Percentiles rank a stretch among this genome's conserved stretches.
These are phyloP conservation scores for Diaperis boleti DNA, from an alignment of 2,888 invertebrate genomes.

Conservation along the genomic window DNA sequence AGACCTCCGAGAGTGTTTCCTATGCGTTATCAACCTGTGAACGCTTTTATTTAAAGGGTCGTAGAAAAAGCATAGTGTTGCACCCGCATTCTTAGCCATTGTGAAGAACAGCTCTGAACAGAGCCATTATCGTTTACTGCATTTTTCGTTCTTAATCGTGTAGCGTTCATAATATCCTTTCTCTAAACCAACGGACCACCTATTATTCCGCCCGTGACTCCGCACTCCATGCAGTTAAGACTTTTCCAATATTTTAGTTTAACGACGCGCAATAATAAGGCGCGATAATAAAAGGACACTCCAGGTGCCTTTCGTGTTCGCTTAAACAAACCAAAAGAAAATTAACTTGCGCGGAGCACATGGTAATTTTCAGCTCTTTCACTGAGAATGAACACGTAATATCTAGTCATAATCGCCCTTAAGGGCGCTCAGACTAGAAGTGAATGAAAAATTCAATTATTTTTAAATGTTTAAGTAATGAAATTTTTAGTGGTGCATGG, in stretches of 20 bases:
- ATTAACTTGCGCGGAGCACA: not conserved
- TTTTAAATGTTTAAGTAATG: not conserved
- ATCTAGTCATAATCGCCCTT: not conserved
- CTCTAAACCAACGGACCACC: too few relatives aligned
- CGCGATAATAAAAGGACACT: slow-evolving; percentile 2
- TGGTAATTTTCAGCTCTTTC: slow-evolving; percentile 2
- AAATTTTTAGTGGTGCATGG: not conserved
- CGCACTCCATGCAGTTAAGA: not conserved
- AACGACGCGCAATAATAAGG: slow-evolving; percentile 2
- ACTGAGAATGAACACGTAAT: not conserved
- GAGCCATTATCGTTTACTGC: too few relatives aligned
- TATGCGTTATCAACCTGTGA: too few relatives aligned
- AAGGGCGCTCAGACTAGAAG: not conserved
- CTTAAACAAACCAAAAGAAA: slow-evolving; percentile 7
- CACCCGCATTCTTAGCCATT: too few relatives aligned
- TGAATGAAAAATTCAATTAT: slow-evolving; percentile 1
- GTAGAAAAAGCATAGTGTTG: too few relatives aligned
- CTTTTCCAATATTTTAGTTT: not conserved
- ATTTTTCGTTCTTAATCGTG: too few relatives aligned
- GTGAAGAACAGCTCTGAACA: too few relatives aligned
- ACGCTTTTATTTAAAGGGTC: too few relatives aligned
- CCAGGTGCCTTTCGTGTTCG: not conserved
- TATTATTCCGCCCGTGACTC: too few relatives aligned
- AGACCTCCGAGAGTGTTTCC: too few relatives aligned
- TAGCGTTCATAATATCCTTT: too few relatives aligned